A percentile compares a stretch with the other conserved stretches of the same genome.
phyloP scores from a whole-genome alignment of 37 sponge, comb jelly and placozoan genomes.

The Diacarnus erythraeanus region DNA sequence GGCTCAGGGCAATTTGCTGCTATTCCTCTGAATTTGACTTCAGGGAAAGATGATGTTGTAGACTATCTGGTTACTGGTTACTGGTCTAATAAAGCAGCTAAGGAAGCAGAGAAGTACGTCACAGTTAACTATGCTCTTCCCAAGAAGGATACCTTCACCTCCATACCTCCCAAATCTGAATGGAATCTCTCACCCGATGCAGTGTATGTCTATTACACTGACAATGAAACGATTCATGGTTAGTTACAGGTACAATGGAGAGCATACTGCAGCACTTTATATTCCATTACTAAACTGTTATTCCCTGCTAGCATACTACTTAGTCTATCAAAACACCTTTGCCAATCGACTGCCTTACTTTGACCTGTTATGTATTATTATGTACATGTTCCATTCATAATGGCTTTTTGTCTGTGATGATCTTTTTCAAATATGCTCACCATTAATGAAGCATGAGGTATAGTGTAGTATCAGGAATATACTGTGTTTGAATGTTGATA shows the following conservation, averaged over 20 bases:
- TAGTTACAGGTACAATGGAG: slow-evolving; percentile 3
- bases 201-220: slow-evolving; percentile 92
- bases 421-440: background rate
- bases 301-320: too few relatives aligned
- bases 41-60: slow-evolving; percentile 60
- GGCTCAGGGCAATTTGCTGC: slow-evolving; percentile 94
- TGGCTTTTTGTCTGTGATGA: too few relatives aligned
- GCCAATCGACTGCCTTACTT: too few relatives aligned
- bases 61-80: slow-evolving; percentile 96
- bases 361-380: too few relatives aligned
- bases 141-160: slow-evolving; percentile 53
- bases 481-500: too few relatives aligned
- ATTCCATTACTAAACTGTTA: too few relatives aligned
- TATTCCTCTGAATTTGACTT: slow-evolving; percentile 89
- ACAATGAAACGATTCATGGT: slow-evolving; percentile 97
- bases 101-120: slow-evolving; percentile 93
- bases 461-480: background rate
- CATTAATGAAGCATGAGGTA: background rate
- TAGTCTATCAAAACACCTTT: too few relatives aligned
- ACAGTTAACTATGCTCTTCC: slow-evolving; percentile 81
- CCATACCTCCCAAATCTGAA: slow-evolving; percentile 50
- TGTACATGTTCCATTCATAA: too few relatives aligned
- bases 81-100: slow-evolving; percentile 91
- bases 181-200: slow-evolving; percentile 88
- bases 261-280: too few relatives aligned